Conservation (phyloP, 1,140 invertebrate species). For the Plutomurus gul region DNA sequence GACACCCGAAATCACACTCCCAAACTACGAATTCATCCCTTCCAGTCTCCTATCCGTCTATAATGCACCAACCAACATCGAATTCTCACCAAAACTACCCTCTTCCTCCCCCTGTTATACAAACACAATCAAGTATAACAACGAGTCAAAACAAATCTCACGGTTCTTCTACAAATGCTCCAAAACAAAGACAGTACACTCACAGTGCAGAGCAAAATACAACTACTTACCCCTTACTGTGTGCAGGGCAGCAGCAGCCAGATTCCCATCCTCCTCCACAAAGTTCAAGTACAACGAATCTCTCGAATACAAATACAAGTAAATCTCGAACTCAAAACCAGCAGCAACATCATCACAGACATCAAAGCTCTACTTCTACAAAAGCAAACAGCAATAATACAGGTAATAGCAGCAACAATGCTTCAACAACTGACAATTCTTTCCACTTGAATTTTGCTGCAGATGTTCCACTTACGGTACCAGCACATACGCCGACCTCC, state of each 20-base stretch:
- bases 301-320: neutral
- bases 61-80: neutral
- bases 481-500: neutral
- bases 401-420: neutral
- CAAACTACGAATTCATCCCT: neutral
- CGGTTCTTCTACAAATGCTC: neutral
- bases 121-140: neutral
- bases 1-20: neutral
- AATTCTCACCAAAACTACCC: neutral
- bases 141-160: neutral
- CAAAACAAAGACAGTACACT: neutral
- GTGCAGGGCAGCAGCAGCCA: neutral
- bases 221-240: neutral
- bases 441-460: neutral
- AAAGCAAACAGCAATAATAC: neutral
- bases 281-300: neutral
- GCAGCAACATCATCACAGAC: neutral
- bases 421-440: neutral
- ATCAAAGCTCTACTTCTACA: neutral
- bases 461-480: neutral
- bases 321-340: neutral
- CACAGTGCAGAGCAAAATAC: neutral
- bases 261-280: neutral
- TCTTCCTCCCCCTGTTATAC: neutral
- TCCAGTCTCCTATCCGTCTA: neutral